Evolutionary conservation across 2,113 vertebrate genomes (phyloP).

Genomic region (Atlantisia rogersi): DNA sequence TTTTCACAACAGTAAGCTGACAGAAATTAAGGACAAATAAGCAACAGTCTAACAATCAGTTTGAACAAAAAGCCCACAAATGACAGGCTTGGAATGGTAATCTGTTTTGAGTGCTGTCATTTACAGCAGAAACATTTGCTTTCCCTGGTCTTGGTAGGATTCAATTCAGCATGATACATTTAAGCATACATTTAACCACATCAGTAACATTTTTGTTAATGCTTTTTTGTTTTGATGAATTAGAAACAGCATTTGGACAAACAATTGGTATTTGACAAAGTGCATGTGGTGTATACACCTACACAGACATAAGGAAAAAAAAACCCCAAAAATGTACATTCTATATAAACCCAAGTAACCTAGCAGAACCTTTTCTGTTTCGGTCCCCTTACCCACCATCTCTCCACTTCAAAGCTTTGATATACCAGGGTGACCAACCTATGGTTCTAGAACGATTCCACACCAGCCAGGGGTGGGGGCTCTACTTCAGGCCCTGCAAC

Average conservation of each 20-base stretch:
- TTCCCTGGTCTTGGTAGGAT: neutral
- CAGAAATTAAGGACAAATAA: neutral
- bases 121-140: neutral
- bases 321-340: too few relatives aligned
- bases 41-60: neutral
- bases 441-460: too few relatives aligned
- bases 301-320: neutral
- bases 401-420: too few relatives aligned
- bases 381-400: too few relatives aligned
- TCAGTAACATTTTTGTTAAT: neutral
- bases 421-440: too few relatives aligned
- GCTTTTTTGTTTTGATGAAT: neutral
- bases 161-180: neutral
- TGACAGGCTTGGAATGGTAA: neutral
- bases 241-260: neutral
- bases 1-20: neutral
- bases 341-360: too few relatives aligned
- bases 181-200: neutral
- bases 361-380: too few relatives aligned
- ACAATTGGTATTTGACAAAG: neutral
- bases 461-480: too few relatives aligned
- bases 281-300: too few relatives aligned
- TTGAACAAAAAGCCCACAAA: neutral
- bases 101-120: neutral
- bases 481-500: too few relatives aligned